Conservation (phyloP, 2,797 vertebrate genomes). For the Anisognathus igniventris region DNA sequence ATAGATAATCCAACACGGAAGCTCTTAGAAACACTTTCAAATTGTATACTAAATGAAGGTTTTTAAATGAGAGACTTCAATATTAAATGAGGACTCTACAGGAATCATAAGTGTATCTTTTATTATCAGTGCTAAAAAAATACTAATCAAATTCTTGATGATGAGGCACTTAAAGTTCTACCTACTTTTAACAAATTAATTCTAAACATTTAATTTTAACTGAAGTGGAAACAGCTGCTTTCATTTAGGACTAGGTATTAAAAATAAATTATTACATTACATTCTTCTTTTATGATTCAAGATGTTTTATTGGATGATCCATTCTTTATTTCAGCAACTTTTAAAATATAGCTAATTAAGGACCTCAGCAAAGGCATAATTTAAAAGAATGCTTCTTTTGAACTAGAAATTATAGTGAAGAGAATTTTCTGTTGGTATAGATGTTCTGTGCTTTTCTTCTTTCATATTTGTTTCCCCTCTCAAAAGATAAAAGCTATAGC, state of each 20-base stretch:
- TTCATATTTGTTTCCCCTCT: neutral
- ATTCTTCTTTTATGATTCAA: neutral
- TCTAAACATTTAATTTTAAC: constrained; percentile 22
- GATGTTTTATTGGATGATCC: neutral
- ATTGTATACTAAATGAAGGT: neutral
- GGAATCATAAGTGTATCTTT: neutral
- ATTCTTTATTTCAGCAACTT: neutral
- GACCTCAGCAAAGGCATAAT: neutral
- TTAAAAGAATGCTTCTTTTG: neutral
- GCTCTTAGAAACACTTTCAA: neutral
- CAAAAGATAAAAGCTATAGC: neutral
- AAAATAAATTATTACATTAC: neutral
- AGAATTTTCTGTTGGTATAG: neutral
- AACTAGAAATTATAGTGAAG: neutral
- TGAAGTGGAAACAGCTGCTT: constrained; percentile 11
- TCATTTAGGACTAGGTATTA: neutral
- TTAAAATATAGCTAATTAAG: neutral
- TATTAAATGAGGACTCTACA: neutral
- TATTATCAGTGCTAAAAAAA: neutral
- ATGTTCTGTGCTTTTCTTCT: accelerated
- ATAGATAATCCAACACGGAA: neutral
- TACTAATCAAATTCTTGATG: constrained; percentile 10
- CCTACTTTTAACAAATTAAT: neutral
- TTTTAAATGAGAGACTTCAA: neutral
- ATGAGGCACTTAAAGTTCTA: neutral